Conservation (phyloP, 2,888 invertebrate genomes). For the Biston stratarius region DNA sequence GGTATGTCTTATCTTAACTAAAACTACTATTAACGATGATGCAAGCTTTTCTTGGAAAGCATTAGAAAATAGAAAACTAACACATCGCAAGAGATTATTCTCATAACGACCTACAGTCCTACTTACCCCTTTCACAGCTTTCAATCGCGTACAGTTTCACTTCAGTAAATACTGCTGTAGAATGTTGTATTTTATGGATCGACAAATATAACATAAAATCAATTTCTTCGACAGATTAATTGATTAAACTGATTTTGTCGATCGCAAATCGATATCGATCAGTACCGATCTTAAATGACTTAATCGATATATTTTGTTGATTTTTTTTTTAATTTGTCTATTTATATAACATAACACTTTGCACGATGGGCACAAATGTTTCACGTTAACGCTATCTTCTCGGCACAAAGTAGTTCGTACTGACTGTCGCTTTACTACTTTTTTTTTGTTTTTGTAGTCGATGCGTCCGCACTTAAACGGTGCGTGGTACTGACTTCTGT, state of each 20-base stretch:
- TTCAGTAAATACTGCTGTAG: background rate
- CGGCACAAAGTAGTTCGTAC: background rate
- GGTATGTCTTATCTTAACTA: no score
- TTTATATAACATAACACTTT: no score
- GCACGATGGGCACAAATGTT: background rate
- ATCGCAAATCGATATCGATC: no score
- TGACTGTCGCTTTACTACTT: background rate
- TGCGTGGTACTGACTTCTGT: conserved; percentile 62
- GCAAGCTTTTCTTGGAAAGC: background rate
- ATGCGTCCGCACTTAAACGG: conserved; percentile 65
- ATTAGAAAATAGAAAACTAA: background rate
- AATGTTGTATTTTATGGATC: no score
- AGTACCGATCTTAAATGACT: no score
- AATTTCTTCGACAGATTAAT: no score
- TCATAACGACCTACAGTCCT: background rate
- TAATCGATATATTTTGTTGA: no score
- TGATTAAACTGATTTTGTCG: no score
- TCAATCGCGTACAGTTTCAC: background rate
- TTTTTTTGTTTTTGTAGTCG: background rate
- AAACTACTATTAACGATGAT: no score
- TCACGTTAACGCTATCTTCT: conserved; percentile 9
- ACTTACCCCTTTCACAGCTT: conserved; percentile 1
- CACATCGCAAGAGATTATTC: background rate
- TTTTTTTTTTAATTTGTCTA: no score
- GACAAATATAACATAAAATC: no score